A percentile compares a stretch with the other conserved stretches of the same genome.
Conservation (phyloP, 2,797 vertebrate species). For the Thamnophis elegans region DNA sequence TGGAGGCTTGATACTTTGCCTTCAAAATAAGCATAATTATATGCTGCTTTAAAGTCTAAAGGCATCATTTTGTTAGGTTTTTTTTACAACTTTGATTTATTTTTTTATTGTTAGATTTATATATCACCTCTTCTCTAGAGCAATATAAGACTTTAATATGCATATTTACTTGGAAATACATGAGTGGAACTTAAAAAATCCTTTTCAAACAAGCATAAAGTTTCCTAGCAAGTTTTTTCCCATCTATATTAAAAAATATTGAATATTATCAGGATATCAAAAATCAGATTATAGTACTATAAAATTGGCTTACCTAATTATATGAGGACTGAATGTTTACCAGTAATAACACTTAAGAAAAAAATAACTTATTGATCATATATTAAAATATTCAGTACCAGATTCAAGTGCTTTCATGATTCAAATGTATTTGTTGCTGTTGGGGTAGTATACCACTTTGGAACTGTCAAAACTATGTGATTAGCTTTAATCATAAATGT, state of each 20-base stretch:
- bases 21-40: not conserved
- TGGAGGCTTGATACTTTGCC: not conserved
- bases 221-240: slow-evolving; percentile 21
- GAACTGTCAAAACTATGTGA: slow-evolving; percentile 27
- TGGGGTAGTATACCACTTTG: slow-evolving; percentile 27
- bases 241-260: not conserved
- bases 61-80: not conserved
- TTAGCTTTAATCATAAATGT: slow-evolving; percentile 21
- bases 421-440: not conserved
- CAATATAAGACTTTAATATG: not conserved
- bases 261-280: not conserved
- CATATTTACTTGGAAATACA: slow-evolving; percentile 28
- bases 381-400: not conserved
- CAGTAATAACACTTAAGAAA: not conserved
- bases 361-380: not conserved
- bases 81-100: not conserved
- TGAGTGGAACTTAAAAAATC: slow-evolving; percentile 34
- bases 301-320: not conserved
- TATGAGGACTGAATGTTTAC: not conserved
- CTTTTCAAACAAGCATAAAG: not conserved
- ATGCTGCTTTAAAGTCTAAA: not conserved
- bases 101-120: not conserved
- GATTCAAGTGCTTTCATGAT: slow-evolving; percentile 1
- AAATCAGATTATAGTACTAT: not conserved
- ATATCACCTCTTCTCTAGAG: not conserved